A percentile compares a stretch with the other conserved stretches of the same genome.
Evolutionary conservation across 64 coral and sea anemone genomes (phyloP).

Genomic region (Montipora cactus): DNA sequence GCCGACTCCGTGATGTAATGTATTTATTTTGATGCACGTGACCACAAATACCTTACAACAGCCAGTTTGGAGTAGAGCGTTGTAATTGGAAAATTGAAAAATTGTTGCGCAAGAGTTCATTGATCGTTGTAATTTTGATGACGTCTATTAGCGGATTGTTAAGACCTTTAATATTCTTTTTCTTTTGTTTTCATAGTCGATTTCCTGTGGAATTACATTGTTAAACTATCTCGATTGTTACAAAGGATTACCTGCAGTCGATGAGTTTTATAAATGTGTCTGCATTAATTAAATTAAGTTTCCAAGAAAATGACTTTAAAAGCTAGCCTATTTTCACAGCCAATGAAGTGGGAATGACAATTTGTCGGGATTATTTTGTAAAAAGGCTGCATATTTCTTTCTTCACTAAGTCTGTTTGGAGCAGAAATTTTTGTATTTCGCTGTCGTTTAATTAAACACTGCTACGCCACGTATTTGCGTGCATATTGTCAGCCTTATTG

Average conservation of each 20-base stretch:
- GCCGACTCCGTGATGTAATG: not conserved
- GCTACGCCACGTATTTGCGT: no score
- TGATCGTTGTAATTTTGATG: not conserved
- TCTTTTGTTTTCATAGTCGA: not conserved
- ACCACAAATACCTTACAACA: not conserved
- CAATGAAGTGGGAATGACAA: no score
- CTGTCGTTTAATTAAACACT: no score
- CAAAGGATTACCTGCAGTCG: constrained; percentile 14
- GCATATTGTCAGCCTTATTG: no score
- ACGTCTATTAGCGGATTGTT: not conserved
- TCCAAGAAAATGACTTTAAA: not conserved
- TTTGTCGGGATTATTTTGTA: not conserved
- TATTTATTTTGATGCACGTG: not conserved
- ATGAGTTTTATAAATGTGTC: not conserved
- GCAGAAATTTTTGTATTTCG: no score
- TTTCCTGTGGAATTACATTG: not conserved
- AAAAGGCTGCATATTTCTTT: not conserved
- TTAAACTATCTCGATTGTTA: not conserved
- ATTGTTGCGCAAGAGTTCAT: not conserved
- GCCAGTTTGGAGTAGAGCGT: no score
- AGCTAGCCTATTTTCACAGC: not conserved
- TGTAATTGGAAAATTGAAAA: not conserved
- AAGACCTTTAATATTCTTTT: not conserved
- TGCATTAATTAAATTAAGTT: not conserved
- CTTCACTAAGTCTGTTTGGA: not conserved